phyloP scores from a whole-genome alignment of 2,797 vertebrate genomes.

The Esox lucius region DNA sequence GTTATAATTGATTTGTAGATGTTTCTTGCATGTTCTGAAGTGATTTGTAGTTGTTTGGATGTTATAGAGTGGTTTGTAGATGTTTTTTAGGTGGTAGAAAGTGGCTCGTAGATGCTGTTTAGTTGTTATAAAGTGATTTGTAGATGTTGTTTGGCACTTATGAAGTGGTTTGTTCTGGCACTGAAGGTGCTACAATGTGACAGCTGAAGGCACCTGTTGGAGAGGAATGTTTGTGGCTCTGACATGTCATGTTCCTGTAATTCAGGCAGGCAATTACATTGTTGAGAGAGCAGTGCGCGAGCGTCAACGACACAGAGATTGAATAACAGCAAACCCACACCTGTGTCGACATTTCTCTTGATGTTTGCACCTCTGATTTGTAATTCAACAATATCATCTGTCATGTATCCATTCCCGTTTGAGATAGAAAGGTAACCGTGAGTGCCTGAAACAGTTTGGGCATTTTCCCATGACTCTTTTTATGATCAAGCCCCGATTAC shows the following conservation, averaged over 20 bases:
- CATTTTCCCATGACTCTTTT: conserved; percentile 4
- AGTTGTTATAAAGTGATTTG: too few relatives aligned
- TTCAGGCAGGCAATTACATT: background rate
- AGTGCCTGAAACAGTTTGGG: background rate
- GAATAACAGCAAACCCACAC: background rate
- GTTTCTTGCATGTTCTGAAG: too few relatives aligned
- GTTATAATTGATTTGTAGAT: background rate
- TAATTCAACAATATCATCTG: background rate
- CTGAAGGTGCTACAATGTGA: background rate
- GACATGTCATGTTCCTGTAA: background rate
- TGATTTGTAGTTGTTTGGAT: too few relatives aligned
- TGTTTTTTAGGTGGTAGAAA: too few relatives aligned
- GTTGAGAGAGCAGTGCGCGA: background rate
- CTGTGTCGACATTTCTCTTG: background rate
- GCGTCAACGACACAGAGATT: conserved; percentile 9
- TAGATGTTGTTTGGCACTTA: background rate
- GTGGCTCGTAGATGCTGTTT: too few relatives aligned
- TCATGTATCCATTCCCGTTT: background rate
- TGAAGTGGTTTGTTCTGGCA: background rate
- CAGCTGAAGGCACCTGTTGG: conserved; percentile 12
- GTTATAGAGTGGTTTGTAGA: too few relatives aligned
- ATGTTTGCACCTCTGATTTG: background rate
- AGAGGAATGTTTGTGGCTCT: background rate
- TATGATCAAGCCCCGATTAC: conserved; percentile 9
- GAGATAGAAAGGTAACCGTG: background rate